Conservation (phyloP, 2,888 invertebrate genomes). For the Nebria salina region DNA sequence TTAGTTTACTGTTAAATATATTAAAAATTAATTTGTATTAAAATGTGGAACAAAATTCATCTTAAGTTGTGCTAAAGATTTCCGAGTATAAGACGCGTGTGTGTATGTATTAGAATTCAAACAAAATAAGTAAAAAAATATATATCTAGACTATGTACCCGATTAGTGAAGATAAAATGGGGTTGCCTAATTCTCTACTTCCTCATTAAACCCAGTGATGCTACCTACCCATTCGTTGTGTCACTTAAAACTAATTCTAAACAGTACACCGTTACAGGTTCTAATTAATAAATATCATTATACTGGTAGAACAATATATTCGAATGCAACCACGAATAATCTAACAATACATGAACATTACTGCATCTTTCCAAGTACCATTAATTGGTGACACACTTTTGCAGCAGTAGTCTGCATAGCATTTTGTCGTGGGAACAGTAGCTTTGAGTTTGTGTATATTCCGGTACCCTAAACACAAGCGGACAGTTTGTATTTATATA, state of each 20-base stretch:
- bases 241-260: slow-evolving; percentile 44
- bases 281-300: slow-evolving; percentile 25
- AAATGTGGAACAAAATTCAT: too few relatives aligned
- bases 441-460: not conserved
- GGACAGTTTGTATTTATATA: slow-evolving; percentile 30
- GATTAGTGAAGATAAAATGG: slow-evolving; percentile 33
- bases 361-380: not conserved
- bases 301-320: not conserved
- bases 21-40: too few relatives aligned
- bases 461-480: slow-evolving; percentile 13
- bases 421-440: slow-evolving; percentile 34
- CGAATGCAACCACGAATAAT: not conserved
- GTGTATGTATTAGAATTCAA: not conserved
- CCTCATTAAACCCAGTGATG: slow-evolving; percentile 53
- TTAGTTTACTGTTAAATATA: too few relatives aligned
- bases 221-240: slow-evolving; percentile 45
- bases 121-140: not conserved
- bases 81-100: too few relatives aligned
- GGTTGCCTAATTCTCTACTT: slow-evolving; percentile 55
- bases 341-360: not conserved
- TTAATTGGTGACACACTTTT: slow-evolving; percentile 11
- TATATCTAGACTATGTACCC: not conserved
- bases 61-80: too few relatives aligned
- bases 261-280: slow-evolving; percentile 41
- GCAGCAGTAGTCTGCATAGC: not conserved